Base-by-base conservation (phyloP, 1,140 invertebrate species). In the Danaus melanippus region DNA sequence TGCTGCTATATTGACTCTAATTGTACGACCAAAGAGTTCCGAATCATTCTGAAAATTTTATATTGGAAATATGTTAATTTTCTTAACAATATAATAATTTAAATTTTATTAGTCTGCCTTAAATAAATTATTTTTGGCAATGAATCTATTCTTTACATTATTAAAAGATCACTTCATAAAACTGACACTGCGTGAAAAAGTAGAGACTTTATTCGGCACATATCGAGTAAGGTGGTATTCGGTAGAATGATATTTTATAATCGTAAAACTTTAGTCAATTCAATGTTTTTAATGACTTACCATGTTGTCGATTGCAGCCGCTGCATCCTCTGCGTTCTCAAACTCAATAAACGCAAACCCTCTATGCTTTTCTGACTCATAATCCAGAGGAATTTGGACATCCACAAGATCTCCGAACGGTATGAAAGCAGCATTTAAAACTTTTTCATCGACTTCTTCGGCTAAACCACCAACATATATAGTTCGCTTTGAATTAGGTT, bases 261-360 rank as follows among this genome's bases (percentile, higher is more conserved):
- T 32, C 4, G 7, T 4, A 7, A 32, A 32, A 32, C 21, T 32
- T 32, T 32, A 4, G 6, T 32, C 2, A 32, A 7, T 32, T 32
- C 21, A 4, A 32, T 32, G 21, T 32, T 32, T 32, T 32, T 32
- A 32, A 5, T 21, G 9, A 59, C 60, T 74, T 89, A 97, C 96
- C 98, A 99, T 99, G 76, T 99, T 99, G 88, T 99, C 98, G 76
- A 99, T 99, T 40, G 98, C 97, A 50, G 97, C 95, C 12, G 95
- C 93, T 48, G 98, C 97, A 92, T 99, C 98, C 90, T 97, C 94
- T 8, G 92, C 90, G 60, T 90, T 90, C 89, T 99, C 98, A 89
- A 98, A 99, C 88, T 99, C 98, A 66, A 99, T 93, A 85, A 99
- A 99, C 1, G 97, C 97, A 89, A 99, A 99, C 44, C 97, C 97